Percentiles rank a stretch among this genome's conserved stretches.
phyloP scores from a whole-genome alignment of 2,888 invertebrate genomes.

The Linnaemya tessellans region DNA sequence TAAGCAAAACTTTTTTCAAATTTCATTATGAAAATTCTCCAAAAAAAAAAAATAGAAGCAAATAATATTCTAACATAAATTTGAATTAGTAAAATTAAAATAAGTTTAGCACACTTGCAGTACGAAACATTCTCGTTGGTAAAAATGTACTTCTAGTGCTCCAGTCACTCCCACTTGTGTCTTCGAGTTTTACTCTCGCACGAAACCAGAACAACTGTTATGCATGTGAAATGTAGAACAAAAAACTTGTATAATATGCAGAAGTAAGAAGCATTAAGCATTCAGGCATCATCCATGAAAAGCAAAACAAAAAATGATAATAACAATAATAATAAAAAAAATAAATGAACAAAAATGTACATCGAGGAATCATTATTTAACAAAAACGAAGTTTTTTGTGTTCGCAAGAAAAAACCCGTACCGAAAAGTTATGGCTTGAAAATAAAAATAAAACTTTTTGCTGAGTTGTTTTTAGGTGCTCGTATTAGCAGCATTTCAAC shows the following conservation, averaged over 20 bases:
- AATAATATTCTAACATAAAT: slow-evolving; percentile 73
- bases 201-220: neutral
- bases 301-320: neutral
- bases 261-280: slow-evolving; percentile 37
- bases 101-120: slow-evolving; percentile 14
- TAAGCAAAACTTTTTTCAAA: slow-evolving; percentile 60
- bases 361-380: slow-evolving; percentile 55
- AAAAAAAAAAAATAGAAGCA: slow-evolving; percentile 64
- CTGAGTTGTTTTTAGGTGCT: neutral
- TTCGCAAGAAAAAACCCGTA: slow-evolving; percentile 4
- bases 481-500: slow-evolving; percentile 16
- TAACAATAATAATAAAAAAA: too few species aligned
- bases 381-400: slow-evolving; percentile 1
- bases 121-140: slow-evolving; percentile 3
- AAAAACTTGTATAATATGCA: neutral
- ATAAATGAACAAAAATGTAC: slow-evolving; percentile 22
- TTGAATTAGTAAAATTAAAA: slow-evolving; percentile 74
- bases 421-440: slow-evolving; percentile 41
- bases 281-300: slow-evolving; percentile 45
- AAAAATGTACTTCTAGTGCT: slow-evolving; percentile 8
- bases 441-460: slow-evolving; percentile 43
- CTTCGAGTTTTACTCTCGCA: neutral
- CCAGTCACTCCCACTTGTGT: slow-evolving; percentile 22
- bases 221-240: slow-evolving; percentile 24
- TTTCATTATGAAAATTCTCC: slow-evolving; percentile 77